Evolutionary conservation across 2,797 vertebrate species (phyloP), one percentile per base, ranked within the genome.

Genomic region (Streptopelia turtur): DNA sequence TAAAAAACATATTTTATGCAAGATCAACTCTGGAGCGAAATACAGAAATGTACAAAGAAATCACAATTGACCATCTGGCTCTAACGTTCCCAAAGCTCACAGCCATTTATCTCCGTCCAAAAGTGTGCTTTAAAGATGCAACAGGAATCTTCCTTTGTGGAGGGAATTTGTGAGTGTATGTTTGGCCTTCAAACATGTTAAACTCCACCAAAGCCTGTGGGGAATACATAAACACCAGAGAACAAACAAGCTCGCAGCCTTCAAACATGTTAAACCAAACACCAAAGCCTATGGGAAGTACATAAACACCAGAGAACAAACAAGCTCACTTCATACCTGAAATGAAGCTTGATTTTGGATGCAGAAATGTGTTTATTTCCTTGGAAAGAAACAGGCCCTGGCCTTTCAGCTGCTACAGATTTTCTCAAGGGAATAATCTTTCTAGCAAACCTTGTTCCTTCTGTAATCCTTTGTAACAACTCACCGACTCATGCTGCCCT

Each of bases 21-120:
- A 92, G 85, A 89, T 83, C 64, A 59, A 49, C 75, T 91, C 75
- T 78, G 79, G 55, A 93, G 84, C 21, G 79, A 87, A 81, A 75
- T 24, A 60, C 31, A 89, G 81, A 94, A 89, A 81, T 0, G 1
- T 10, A 61, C 50, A 81, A 81, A 90, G 72, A 49, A 78, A 92
- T 85, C 82, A 80, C 83, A 27, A 6, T 64, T 93, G 87, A 52
- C 76, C 84, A 74, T 86, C 93, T 94, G 96, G 87, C 92, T 93
- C 61, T 33, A 49, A 24, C 11, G 0, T 76, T 95, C 79, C 84
- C 82, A 24, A 65, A 11, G 33, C 79, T 60, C 1, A 0, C 18
- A 6, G 28, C 63, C 83, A 91, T 95, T 95, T 94, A 94, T 96
- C 94, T 91, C 90, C 53, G 59, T 91, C 93, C 93, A 95, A 74